Evolutionary conservation across 2,113 vertebrate species (phyloP), one percentile per base, ranked within the genome.

Genomic region (Nothoprocta pentlandii): DNA sequence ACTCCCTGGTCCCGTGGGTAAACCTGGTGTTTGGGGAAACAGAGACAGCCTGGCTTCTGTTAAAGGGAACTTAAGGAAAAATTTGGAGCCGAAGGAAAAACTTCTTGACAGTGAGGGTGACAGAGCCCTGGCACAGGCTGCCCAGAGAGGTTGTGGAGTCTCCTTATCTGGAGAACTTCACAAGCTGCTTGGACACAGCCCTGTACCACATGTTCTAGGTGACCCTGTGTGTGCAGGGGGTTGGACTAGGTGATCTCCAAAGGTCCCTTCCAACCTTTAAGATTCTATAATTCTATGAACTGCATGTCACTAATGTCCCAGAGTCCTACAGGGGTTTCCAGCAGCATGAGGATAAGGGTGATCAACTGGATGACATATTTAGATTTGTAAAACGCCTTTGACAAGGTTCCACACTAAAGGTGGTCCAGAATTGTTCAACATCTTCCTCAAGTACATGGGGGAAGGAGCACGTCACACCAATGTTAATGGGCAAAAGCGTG

Each of bases 301-400:
- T 5, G 1, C 1, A 23, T 5, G 10, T 64, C 42, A 66, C 26
- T 51, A 16, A 30, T 10, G 6, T 14, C 8, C 54, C 16, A 20
- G 46, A 75, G 21, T 68, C 66, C 84, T 62, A 6, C 47, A 32
- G 39, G 39, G 23, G 6, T 39, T 36, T 16, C 70, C 46, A 87
- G 25, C 41, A 77, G 16, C 0, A 0, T 0, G 0, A 21, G 20
- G 20, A 41, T 16, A 54, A 44, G 75, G 67, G 20, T 58, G 16
- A 67, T 63, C 28, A 36, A 58, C 25, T 53, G 28, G 25, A 36
- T 36, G 2, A 1, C 36, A 30, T 9, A 7, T 1, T 26, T 13
- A 7, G 20, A 7, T 59, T 87, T 79, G 78, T 19, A 76, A 59
- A 85, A 85, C 42, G 3, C 16, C 46, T 66, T 47, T 91, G 41